Base-by-base conservation (phyloP, 2,888 invertebrate species). In the Caenorhabditis becei region DNA sequence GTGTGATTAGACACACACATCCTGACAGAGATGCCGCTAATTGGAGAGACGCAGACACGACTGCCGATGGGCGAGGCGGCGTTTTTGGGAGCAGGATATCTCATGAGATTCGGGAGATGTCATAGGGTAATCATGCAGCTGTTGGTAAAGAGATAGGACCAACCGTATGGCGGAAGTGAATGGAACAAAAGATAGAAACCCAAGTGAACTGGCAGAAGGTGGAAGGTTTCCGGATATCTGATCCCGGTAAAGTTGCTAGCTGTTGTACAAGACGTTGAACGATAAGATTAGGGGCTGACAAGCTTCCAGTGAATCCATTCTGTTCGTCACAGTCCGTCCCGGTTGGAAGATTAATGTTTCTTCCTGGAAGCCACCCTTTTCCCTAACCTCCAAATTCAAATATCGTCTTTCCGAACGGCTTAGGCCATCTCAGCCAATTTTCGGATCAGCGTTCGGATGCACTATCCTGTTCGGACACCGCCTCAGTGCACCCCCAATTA, bases 1-100 rank as follows among this genome's bases (percentile, higher is more conserved):
- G 74, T 74, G 74, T 51, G 74, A 65, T 74, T 58, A 49, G 53
- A 37, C 71, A 24, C 35, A n/a, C 71, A 47, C 41, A 37, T 51
- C 23, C 37, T n/a, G n/a, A 28, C 26, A 65, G 65, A 54, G 24
- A 66, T 16, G 16, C 16, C n/a, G 47, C 63, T 72, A 74, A 66
- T 74, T 65, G 53, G 51, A 51, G 74, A 74, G 66, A 32, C 59
- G 35, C 49, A 47, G 69, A 66, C 53, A 24, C 0, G 8, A 18
- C 28, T n/a, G 37, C 7, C 4, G 26, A n/a, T 37, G 37, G 20
- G 14, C 18, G 28, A 66, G 44, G 32, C 37, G 56, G 26, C 23
- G n/a, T n/a, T 35, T 63, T 18, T 24, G 16, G 49, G 10, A 16
- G 16, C 44, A 44, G 11, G 44, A 44, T 14, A 3, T 41, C 14